Percentiles rank a stretch among this genome's conserved stretches.
Conservation (phyloP, 2,888 invertebrate species). For the Macropis europaea region DNA sequence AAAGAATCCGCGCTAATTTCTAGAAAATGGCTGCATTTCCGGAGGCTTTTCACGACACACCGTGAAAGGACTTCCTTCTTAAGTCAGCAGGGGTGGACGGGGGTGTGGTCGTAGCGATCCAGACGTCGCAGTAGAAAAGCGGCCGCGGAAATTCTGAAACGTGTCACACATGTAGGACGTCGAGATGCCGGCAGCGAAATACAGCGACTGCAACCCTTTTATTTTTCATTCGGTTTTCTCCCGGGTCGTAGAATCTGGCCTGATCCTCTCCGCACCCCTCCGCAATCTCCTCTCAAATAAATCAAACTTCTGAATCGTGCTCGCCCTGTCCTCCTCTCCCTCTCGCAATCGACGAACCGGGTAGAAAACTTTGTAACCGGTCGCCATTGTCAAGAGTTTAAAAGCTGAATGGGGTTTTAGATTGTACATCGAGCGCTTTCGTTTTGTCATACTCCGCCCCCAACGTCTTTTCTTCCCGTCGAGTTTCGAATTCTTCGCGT, state of each 20-base stretch:
- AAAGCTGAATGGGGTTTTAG: constrained; percentile 79
- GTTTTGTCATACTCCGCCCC: constrained; percentile 70
- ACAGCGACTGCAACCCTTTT: constrained; percentile 40
- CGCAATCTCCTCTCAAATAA: constrained; percentile 79
- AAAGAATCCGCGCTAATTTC: constrained; percentile 31
- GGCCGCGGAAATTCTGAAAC: constrained; percentile 39
- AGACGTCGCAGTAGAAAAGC: constrained; percentile 12
- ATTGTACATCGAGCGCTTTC: constrained; percentile 75
- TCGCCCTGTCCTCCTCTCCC: constrained; percentile 22
- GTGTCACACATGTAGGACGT: constrained; percentile 65
- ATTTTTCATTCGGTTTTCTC: constrained; percentile 34
- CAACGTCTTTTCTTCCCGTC: constrained; percentile 37
- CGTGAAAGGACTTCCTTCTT: constrained; percentile 21
- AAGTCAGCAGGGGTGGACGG: not conserved
- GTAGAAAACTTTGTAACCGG: constrained; percentile 75
- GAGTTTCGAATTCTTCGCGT: constrained; percentile 70
- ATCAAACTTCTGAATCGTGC: constrained; percentile 78
- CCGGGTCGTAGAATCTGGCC: constrained; percentile 46
- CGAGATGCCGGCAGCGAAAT: constrained; percentile 65
- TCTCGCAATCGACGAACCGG: constrained; percentile 43
- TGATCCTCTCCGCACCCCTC: constrained; percentile 53
- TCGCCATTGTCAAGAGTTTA: constrained; percentile 78
- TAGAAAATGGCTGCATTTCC: constrained; percentile 17
- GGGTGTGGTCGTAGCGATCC: constrained; percentile 12
- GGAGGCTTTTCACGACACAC: constrained; percentile 1